These are phyloP conservation scores for Cichlasoma orientale DNA, from an alignment of 2,797 vertebrate species.

Conservation along the genomic window DNA sequence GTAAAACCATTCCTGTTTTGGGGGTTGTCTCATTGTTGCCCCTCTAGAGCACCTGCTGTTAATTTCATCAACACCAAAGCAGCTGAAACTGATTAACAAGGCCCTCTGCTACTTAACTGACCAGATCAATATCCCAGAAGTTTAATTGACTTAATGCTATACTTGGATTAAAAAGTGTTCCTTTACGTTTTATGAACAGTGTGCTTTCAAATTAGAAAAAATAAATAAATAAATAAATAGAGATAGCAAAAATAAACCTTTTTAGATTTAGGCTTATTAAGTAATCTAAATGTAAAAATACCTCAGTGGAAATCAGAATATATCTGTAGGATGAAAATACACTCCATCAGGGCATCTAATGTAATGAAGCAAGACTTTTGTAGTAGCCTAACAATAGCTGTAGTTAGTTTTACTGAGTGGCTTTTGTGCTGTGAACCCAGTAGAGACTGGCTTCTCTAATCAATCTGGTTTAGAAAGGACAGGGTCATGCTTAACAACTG, in stretches of 20 bases:
- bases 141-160: too few relatives aligned
- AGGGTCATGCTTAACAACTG: slow-evolving; percentile 44
- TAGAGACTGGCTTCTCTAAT: slow-evolving; percentile 59
- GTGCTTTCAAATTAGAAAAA: neutral
- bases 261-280: neutral
- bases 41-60: too few relatives aligned
- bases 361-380: slow-evolving; percentile 25
- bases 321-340: neutral
- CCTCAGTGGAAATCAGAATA: neutral
- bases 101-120: too few relatives aligned
- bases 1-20: too few relatives aligned
- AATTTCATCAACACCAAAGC: too few relatives aligned
- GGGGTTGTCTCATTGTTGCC: too few relatives aligned
- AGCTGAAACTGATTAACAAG: too few relatives aligned
- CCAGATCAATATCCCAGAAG: too few relatives aligned
- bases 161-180: too few relatives aligned
- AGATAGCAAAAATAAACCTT: neutral
- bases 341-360: neutral
- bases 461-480: slow-evolving; percentile 59
- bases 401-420: slow-evolving; percentile 33
- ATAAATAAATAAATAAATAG: neutral
- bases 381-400: slow-evolving; percentile 13
- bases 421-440: slow-evolving; percentile 37
- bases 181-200: too few relatives aligned
- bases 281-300: neutral